Evolutionary conservation across 2,113 vertebrate species (phyloP).

Genomic region (Gambusia holbrooki): DNA sequence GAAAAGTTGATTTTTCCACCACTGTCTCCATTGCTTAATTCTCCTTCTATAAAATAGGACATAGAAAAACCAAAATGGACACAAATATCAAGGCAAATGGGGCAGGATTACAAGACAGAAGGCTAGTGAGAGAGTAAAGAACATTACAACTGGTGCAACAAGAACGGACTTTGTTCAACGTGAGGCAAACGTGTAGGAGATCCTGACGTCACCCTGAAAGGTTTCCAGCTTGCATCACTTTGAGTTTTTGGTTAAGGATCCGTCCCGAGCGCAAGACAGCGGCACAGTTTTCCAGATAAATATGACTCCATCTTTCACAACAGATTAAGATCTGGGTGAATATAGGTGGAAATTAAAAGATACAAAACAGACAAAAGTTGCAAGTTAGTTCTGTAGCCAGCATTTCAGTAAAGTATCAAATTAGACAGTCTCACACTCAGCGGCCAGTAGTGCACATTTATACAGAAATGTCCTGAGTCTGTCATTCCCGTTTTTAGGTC

Average conservation of each 20-base stretch:
- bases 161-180: conserved; percentile 34
- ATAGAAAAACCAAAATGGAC: conserved; percentile 30
- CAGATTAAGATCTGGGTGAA: background rate
- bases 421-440: background rate
- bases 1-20: conserved; percentile 29
- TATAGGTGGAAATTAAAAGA: background rate
- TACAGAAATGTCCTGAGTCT: background rate
- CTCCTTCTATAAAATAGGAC: background rate
- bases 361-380: too few relatives aligned
- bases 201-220: conserved; percentile 42
- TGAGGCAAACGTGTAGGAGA: conserved; percentile 37
- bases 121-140: background rate
- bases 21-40: conserved; percentile 41
- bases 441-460: background rate
- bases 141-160: conserved; percentile 18
- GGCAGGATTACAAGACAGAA: conserved; percentile 10
- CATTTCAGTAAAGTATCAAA: background rate
- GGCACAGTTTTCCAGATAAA: background rate
- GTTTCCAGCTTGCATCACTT: conserved; percentile 1
- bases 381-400: background rate
- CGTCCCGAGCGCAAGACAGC: background rate
- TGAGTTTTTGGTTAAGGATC: background rate
- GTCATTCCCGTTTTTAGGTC: background rate
- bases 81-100: conserved; percentile 19
- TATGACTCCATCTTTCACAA: background rate